phyloP scores from a whole-genome alignment of 2,888 invertebrate species.

The Oxyscelio sp. region DNA sequence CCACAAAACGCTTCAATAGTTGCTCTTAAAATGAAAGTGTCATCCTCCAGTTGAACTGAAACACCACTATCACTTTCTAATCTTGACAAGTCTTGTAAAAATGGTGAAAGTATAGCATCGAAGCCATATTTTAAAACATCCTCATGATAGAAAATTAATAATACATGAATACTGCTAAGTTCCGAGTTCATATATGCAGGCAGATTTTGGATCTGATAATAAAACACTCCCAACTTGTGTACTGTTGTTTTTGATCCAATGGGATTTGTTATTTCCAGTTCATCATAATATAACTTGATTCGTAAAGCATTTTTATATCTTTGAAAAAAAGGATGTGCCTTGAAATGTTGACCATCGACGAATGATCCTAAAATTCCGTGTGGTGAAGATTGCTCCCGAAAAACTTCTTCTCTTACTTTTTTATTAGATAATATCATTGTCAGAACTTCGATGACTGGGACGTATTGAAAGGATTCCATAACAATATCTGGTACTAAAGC shows the following conservation, averaged over 20 bases:
- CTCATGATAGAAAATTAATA: slow-evolving; percentile 40
- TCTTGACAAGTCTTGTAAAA: too few relatives aligned
- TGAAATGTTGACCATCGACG: slow-evolving; percentile 3
- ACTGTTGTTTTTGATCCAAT: slow-evolving; percentile 74
- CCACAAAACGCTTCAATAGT: slow-evolving; percentile 61
- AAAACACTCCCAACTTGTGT: slow-evolving; percentile 73
- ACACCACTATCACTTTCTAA: too few relatives aligned
- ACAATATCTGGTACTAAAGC: too few relatives aligned
- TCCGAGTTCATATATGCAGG: slow-evolving; percentile 70
- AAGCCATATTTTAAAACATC: slow-evolving; percentile 62
- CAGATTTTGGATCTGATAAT: slow-evolving; percentile 33
- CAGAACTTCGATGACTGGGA: too few relatives aligned
- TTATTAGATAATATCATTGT: too few relatives aligned
- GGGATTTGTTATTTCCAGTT: slow-evolving; percentile 71
- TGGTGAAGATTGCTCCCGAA: not conserved
- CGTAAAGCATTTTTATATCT: slow-evolving; percentile 2
- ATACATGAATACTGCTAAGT: slow-evolving; percentile 60
- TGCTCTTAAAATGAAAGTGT: slow-evolving; percentile 29
- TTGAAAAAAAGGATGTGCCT: slow-evolving; percentile 1
- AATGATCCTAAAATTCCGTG: slow-evolving; percentile 1
- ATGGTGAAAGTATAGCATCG: too few relatives aligned
- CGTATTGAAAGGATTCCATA: too few relatives aligned
- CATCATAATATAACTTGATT: slow-evolving; percentile 54
- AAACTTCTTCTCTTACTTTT: too few relatives aligned
- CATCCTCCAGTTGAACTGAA: too few relatives aligned